Percentiles rank a stretch among this genome's conserved stretches.
Conservation (phyloP, 2,888 invertebrate genomes). For the Hyalella azteca region DNA sequence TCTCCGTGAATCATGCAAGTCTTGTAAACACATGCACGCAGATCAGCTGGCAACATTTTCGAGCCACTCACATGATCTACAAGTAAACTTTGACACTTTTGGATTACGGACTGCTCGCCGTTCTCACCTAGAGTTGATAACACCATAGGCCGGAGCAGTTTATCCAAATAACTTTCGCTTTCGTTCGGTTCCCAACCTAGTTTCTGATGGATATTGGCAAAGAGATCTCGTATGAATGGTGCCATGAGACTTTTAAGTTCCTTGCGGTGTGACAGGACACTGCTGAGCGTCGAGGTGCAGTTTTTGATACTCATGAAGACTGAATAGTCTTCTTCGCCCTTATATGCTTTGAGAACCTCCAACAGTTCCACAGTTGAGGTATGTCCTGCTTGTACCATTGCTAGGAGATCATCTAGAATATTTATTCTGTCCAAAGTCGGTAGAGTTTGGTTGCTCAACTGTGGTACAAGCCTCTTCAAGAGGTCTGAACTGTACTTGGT, state of each 20-base stretch:
- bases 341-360: conserved; percentile 82
- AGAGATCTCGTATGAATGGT: conserved; percentile 76
- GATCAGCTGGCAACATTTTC: conserved; percentile 77
- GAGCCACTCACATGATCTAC: conserved; percentile 72
- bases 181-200: conserved; percentile 85
- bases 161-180: conserved; percentile 74
- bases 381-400: conserved; percentile 86
- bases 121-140: conserved; percentile 81
- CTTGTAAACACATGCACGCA: conserved; percentile 84
- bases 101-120: conserved; percentile 77
- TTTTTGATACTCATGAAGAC: conserved; percentile 88
- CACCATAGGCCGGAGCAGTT: conserved; percentile 82
- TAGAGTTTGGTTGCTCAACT: conserved; percentile 77
- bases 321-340: conserved; percentile 86
- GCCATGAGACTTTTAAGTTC: conserved; percentile 76
- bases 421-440: conserved; percentile 89
- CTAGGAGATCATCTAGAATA: conserved; percentile 89
- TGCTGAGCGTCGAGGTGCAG: conserved; percentile 77
- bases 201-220: conserved; percentile 73
- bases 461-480: conserved; percentile 78
- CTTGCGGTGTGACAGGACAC: conserved; percentile 76
- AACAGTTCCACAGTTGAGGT: conserved; percentile 78
- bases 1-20: conserved; percentile 76
- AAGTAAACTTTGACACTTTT: conserved; percentile 76
- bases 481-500: conserved; percentile 81